phyloP scores from a whole-genome alignment of 2,113 vertebrate genomes.

The Gymnocephalus cernua region DNA sequence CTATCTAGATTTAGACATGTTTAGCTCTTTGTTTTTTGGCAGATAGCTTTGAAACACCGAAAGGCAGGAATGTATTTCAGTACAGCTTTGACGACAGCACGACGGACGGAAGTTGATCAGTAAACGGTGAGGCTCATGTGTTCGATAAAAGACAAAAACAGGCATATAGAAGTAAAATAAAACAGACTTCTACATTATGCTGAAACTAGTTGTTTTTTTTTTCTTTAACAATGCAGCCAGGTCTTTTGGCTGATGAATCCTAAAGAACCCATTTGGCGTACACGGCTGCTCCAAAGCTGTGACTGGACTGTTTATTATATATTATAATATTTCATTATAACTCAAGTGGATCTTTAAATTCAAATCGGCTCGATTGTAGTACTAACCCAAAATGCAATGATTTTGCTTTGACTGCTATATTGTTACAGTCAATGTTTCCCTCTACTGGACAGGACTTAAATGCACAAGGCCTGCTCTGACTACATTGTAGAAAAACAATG shows the following conservation, averaged over 20 bases:
- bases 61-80: background rate
- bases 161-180: background rate
- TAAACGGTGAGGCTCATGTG: background rate
- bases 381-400: background rate
- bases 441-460: background rate
- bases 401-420: background rate
- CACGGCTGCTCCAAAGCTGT: background rate
- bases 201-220: background rate
- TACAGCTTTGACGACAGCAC: background rate
- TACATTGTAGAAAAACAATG: background rate
- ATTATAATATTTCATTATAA: background rate
- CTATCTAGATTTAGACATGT: background rate
- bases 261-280: background rate
- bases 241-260: background rate
- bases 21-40: background rate
- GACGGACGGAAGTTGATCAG: background rate
- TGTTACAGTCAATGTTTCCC: conserved; percentile 16
- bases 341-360: background rate
- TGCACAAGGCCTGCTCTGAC: background rate
- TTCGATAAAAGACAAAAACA: background rate
- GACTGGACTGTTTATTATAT: background rate
- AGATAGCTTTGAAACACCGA: background rate
- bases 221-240: background rate
- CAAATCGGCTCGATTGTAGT: background rate
- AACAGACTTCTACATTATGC: background rate